A percentile compares a stretch with the other conserved stretches of the same genome.
Conservation (phyloP, 2,888 invertebrate species). For the Microdon myrmicae region DNA sequence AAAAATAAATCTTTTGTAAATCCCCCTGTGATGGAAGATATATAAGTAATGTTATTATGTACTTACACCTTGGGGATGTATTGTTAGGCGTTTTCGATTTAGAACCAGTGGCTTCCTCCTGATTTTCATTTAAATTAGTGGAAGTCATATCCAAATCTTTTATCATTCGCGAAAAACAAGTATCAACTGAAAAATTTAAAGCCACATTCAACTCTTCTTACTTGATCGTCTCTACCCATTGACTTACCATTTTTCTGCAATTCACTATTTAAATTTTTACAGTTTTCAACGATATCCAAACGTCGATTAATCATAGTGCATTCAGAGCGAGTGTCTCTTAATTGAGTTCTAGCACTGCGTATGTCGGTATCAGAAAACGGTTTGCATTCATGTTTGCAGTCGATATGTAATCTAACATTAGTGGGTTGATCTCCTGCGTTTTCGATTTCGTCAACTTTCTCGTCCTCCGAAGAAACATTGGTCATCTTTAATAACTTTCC, state of each 20-base stretch:
- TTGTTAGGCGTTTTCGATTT: no score
- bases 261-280: constrained; percentile 30
- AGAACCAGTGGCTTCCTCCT: background rate
- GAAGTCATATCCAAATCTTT: constrained; percentile 43
- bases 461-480: background rate
- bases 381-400: no score
- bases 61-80: no score
- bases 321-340: constrained; percentile 18
- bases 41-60: no score
- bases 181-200: constrained; percentile 39
- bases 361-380: no score
- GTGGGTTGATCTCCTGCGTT: background rate
- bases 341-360: background rate
- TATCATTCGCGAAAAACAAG: constrained; percentile 50
- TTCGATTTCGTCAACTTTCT: background rate
- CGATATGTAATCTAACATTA: no score
- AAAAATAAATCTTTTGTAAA: no score
- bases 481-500: background rate
- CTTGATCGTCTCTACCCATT: background rate
- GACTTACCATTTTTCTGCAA: constrained; percentile 44
- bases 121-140: constrained; percentile 15
- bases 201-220: background rate
- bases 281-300: constrained; percentile 3
- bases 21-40: no score
- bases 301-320: constrained; percentile 1